Percentiles rank a stretch among this genome's conserved stretches.
Conservation (phyloP, 1,140 invertebrate species). For the Oedothorax gibbosus region DNA sequence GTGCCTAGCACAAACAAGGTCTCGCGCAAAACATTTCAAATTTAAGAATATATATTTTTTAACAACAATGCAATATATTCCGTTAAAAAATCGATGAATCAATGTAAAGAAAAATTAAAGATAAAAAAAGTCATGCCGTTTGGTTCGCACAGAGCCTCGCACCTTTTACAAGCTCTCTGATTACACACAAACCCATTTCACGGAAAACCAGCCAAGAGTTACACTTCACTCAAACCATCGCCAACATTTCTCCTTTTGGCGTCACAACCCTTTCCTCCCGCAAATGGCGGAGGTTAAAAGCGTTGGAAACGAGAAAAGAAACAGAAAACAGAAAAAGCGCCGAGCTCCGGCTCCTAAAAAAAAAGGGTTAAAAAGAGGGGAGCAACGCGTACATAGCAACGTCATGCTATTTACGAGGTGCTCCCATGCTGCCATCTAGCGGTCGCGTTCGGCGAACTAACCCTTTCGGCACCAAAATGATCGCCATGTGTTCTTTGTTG, state of each 20-base stretch:
- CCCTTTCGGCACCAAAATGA: slow-evolving; percentile 43
- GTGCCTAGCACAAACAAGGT: no score
- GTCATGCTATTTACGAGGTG: slow-evolving; percentile 33
- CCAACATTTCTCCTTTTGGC: slow-evolving; percentile 4
- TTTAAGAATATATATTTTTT: no score
- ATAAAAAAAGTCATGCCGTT: no score
- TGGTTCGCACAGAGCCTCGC: neutral
- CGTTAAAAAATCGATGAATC: no score
- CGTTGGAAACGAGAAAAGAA: no score
- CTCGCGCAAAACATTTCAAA: no score
- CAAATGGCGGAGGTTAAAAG: slow-evolving; percentile 54
- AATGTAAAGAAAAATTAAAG: no score
- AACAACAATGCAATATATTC: no score
- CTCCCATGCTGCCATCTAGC: slow-evolving; percentile 41
- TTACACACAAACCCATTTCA: neutral
- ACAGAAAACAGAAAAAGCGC: neutral
- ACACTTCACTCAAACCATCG: neutral
- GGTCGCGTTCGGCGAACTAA: slow-evolving; percentile 38
- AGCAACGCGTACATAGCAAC: slow-evolving; percentile 60
- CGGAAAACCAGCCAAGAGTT: no score
- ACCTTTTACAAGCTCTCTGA: neutral
- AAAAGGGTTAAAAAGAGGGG: slow-evolving; percentile 12
- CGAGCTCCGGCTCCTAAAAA: neutral
- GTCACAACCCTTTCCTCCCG: slow-evolving; percentile 5
- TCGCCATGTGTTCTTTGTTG: slow-evolving; percentile 1